Evolutionary conservation across 2,113 vertebrate genomes (phyloP).

Genomic region (Amia ocellicauda): DNA sequence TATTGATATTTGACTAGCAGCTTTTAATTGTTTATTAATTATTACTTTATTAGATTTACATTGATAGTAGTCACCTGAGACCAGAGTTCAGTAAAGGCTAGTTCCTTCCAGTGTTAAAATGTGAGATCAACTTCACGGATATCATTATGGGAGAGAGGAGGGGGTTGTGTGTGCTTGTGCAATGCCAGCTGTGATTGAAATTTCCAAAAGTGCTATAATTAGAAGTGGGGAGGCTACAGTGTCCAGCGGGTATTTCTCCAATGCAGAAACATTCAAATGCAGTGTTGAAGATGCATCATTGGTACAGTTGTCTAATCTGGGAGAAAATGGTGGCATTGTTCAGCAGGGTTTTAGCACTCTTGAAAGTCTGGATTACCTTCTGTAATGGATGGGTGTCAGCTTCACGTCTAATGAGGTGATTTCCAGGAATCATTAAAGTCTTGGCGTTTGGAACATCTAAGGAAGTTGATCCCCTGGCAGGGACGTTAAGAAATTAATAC

Average conservation of each 20-base stretch:
- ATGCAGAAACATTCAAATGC: neutral
- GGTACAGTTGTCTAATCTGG: neutral
- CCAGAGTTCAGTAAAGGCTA: too few relatives aligned
- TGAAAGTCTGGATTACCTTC: neutral
- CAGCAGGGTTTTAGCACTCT: neutral
- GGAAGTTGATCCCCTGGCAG: neutral
- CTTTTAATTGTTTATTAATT: too few relatives aligned
- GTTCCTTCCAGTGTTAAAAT: too few relatives aligned
- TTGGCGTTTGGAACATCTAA: too few relatives aligned
- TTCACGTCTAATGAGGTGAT: too few relatives aligned
- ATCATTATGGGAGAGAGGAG: neutral
- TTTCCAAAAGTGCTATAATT: conserved; percentile 13
- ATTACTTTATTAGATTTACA: too few relatives aligned
- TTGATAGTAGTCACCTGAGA: too few relatives aligned
- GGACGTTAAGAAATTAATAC: too few relatives aligned
- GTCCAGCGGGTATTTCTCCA: conserved; percentile 6
- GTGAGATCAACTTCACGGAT: too few relatives aligned
- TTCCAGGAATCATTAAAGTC: too few relatives aligned
- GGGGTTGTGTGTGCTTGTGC: too few relatives aligned
- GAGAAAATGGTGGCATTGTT: neutral
- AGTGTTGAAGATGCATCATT: conserved; percentile 6
- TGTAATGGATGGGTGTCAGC: neutral
- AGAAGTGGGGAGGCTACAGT: neutral
- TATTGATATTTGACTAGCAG: too few relatives aligned
- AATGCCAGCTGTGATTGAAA: conserved; percentile 2